phyloP scores from a whole-genome alignment of 2,113 vertebrate genomes.

The Montifringilla adamsi region DNA sequence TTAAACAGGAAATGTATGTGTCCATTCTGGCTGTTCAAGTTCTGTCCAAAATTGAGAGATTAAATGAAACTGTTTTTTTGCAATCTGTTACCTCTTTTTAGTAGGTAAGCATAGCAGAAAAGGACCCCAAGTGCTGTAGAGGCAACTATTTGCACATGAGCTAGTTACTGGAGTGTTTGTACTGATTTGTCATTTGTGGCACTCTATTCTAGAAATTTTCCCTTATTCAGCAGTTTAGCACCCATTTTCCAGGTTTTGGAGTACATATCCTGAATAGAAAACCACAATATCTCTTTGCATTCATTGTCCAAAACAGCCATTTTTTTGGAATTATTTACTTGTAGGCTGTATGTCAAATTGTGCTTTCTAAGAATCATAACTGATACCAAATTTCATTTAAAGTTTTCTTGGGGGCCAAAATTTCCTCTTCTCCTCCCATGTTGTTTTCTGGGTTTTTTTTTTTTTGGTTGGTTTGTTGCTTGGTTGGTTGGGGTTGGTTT shows the following conservation, averaged over 20 bases:
- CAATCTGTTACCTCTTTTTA: neutral
- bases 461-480: no score
- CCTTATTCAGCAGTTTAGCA: neutral
- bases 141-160: neutral
- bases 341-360: slow-evolving; percentile 8
- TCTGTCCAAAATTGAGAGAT: neutral
- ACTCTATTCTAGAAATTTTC: neutral
- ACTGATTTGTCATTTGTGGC: neutral
- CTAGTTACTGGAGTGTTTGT: neutral
- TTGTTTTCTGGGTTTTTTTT: no score
- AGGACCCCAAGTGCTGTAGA: accelerated
- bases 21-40: neutral
- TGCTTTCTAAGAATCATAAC: neutral
- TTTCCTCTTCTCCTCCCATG: accelerated
- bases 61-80: neutral
- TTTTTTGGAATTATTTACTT: neutral
- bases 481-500: neutral
- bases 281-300: neutral
- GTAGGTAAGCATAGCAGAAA: neutral
- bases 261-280: neutral
- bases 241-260: neutral
- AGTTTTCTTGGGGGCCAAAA: neutral
- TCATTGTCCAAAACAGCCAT: neutral
- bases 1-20: neutral
- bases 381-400: neutral